Percentiles rank a stretch among this genome's conserved stretches.
Conservation (phyloP, 2,888 invertebrate species). For the Lycaena phlaeas region DNA sequence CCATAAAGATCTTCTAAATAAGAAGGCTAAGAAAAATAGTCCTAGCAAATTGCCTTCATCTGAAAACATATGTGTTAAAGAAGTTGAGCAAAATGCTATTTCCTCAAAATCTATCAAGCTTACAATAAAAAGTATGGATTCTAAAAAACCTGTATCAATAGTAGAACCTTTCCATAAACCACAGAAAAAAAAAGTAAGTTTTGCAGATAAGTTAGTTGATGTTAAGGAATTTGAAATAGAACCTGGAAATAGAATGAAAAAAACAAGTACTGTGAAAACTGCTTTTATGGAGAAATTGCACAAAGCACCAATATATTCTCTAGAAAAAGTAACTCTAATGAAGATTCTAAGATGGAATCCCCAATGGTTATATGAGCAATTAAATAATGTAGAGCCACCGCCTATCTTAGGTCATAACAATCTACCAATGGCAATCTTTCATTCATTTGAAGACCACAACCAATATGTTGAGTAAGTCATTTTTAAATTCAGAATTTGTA, state of each 20-base stretch:
- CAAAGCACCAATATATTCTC: slow-evolving; percentile 42
- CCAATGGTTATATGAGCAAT: slow-evolving; percentile 75
- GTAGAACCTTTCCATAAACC: slow-evolving; percentile 38
- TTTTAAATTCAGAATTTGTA: too few relatives aligned
- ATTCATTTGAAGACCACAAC: slow-evolving; percentile 65
- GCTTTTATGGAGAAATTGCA: slow-evolving; percentile 32
- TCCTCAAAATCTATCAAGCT: too few relatives aligned
- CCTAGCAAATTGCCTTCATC: too few relatives aligned
- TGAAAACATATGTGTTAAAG: too few relatives aligned
- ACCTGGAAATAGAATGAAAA: slow-evolving; percentile 51
- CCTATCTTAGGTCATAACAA: slow-evolving; percentile 65
- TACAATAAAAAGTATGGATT: too few relatives aligned
- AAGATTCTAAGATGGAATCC: slow-evolving; percentile 78
- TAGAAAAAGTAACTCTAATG: slow-evolving; percentile 61
- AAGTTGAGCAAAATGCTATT: too few relatives aligned
- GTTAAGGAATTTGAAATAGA: slow-evolving; percentile 47
- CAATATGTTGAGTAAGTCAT: slow-evolving; percentile 74
- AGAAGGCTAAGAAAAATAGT: too few relatives aligned
- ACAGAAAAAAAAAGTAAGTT: slow-evolving; percentile 42
- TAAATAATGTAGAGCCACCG: slow-evolving; percentile 59
- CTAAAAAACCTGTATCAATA: slow-evolving; percentile 37
- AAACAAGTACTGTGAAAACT: slow-evolving; percentile 42
- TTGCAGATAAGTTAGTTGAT: slow-evolving; percentile 36
- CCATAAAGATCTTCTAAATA: too few relatives aligned
- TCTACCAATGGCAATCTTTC: slow-evolving; percentile 65